phyloP scores from a whole-genome alignment of 2,888 invertebrate genomes.

The Phortica magna region DNA sequence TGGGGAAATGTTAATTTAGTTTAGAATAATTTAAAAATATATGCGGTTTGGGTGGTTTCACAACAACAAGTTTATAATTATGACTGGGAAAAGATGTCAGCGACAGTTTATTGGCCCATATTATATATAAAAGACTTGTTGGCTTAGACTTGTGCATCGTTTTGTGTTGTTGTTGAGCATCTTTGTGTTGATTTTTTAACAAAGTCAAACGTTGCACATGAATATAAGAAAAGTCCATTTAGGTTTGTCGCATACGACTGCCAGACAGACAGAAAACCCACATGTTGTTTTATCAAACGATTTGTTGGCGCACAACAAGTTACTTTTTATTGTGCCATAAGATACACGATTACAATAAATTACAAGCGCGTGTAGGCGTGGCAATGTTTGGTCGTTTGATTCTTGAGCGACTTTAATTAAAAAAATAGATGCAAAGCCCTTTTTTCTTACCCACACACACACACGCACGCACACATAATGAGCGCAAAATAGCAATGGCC shows the following conservation, averaged over 20 bases:
- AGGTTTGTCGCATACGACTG: not conserved
- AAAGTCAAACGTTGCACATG: not conserved
- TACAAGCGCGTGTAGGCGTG: not conserved
- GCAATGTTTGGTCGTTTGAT: too few species aligned
- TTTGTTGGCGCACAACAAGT: not conserved
- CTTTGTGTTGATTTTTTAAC: too few species aligned
- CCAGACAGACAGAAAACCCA: constrained; percentile 1
- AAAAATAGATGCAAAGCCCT: not conserved
- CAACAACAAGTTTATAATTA: too few species aligned
- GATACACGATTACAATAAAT: not conserved
- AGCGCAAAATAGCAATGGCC: not conserved
- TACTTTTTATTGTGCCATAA: not conserved
- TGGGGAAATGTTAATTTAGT: too few species aligned
- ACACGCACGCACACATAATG: not conserved
- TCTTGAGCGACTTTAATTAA: too few species aligned
- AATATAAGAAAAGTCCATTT: not conserved
- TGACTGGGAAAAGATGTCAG: too few species aligned
- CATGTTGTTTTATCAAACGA: not conserved
- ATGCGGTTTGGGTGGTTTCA: too few species aligned
- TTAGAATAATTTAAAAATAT: too few species aligned
- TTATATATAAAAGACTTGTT: too few species aligned
- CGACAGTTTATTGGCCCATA: too few species aligned
- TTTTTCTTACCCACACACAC: not conserved
- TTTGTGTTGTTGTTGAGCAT: too few species aligned
- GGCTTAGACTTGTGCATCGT: too few species aligned